These are phyloP conservation scores for Lasioglossum oenotherae DNA, from an alignment of 2,888 invertebrate species.

Conservation along the genomic window DNA sequence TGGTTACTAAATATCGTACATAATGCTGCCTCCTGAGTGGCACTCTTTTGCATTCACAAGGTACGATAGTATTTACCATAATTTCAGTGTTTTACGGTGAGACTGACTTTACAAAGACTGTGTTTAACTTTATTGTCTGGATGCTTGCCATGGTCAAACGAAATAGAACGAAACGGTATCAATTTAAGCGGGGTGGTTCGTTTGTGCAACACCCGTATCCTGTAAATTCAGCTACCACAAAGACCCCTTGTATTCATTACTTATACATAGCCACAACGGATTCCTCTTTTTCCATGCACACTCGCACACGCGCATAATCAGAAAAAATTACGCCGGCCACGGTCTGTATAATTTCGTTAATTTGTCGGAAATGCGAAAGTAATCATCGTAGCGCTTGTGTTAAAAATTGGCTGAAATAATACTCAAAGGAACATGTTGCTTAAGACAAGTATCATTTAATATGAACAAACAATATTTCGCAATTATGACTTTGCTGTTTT, in stretches of 20 bases:
- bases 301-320: neutral
- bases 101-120: constrained; percentile 30
- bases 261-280: constrained; percentile 11
- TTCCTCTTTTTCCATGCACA: constrained; percentile 11
- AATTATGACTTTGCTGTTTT: neutral
- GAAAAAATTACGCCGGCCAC: neutral
- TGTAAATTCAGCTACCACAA: constrained; percentile 48
- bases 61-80: constrained; percentile 34
- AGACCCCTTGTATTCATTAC: constrained; percentile 32
- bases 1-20: constrained; percentile 10
- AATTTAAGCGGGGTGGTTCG: constrained; percentile 52
- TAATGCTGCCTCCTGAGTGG: neutral
- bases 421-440: neutral
- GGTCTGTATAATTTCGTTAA: neutral
- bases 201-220: constrained; percentile 20
- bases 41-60: constrained; percentile 17
- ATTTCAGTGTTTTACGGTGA: constrained; percentile 28
- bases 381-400: neutral
- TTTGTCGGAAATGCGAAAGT: neutral
- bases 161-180: constrained; percentile 51
- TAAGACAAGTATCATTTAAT: neutral
- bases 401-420: neutral
- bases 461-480: neutral
- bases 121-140: constrained; percentile 62
- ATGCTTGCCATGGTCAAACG: constrained; percentile 56